These are phyloP conservation scores for Leontocebus nigricollis DNA, from an alignment of 2,797 vertebrate genomes.

Conservation along the genomic window DNA sequence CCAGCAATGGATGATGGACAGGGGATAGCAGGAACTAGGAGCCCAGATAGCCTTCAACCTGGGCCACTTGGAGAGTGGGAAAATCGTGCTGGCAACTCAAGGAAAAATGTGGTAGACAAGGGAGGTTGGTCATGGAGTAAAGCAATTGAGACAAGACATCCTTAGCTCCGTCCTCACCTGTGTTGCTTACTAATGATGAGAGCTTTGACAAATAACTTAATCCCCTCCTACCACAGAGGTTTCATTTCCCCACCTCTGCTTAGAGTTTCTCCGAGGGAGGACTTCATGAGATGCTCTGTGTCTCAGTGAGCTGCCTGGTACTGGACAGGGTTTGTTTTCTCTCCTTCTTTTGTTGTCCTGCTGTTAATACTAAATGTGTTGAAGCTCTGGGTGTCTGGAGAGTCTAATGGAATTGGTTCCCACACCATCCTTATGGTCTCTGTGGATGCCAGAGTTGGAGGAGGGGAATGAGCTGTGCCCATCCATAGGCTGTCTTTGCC, in stretches of 20 bases:
- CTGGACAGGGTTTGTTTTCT: neutral
- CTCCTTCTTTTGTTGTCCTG: neutral
- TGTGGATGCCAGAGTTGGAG: fast-evolving
- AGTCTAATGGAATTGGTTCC: neutral
- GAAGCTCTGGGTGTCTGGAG: too few species aligned
- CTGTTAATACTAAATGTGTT: too few species aligned
- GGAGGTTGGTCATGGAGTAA: neutral
- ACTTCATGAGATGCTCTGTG: fast-evolving
- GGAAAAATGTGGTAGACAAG: neutral
- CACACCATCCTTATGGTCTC: neutral
- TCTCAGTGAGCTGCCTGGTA: neutral
- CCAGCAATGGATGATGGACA: neutral
- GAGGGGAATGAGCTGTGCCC: fast-evolving
- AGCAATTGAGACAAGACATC: neutral
- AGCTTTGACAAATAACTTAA: neutral
- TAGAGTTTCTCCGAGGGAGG: too few species aligned
- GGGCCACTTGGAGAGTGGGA: neutral
- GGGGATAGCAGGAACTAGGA: neutral
- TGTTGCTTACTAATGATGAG: neutral
- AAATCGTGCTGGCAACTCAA: too few species aligned
- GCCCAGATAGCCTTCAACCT: fast-evolving
- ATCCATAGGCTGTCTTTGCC: neutral
- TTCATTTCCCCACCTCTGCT: fast-evolving
- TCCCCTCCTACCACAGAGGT: fast-evolving
- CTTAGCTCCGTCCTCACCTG: fast-evolving